These are phyloP conservation scores for Laticauda laticaudata DNA, from an alignment of 2,113 vertebrate species.

Conservation along the genomic window DNA sequence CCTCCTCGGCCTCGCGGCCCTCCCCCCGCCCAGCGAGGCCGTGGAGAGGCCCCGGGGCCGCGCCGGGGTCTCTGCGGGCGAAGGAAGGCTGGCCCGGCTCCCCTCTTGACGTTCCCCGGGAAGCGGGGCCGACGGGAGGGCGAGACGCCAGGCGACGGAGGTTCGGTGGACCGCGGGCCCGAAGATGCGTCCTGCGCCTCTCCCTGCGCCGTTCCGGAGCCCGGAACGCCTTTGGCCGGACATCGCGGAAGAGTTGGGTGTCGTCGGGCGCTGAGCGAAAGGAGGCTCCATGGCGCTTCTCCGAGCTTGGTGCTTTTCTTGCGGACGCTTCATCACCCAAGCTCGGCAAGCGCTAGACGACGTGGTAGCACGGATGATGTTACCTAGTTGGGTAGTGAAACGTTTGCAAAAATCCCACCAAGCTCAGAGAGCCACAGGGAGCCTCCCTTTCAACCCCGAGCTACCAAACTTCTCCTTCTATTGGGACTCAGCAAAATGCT, in stretches of 20 bases:
- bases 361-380: neutral
- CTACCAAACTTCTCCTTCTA: no score
- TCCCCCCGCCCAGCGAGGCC: no score
- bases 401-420: neutral
- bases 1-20: no score
- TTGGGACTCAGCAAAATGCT: neutral
- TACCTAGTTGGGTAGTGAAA: neutral
- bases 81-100: no score
- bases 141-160: no score
- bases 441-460: neutral
- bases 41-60: no score
- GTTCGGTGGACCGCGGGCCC: no score
- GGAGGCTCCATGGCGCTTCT: neutral
- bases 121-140: no score
- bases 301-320: neutral
- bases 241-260: neutral
- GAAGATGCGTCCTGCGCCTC: no score
- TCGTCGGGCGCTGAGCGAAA: neutral
- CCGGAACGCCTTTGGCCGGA: neutral
- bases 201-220: neutral
- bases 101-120: no score
- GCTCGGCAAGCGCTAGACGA: neutral
- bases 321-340: neutral
- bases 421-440: neutral
- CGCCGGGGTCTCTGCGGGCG: neutral